Base-by-base conservation (phyloP, 2,113 vertebrate genomes). In the Charina bottae region DNA sequence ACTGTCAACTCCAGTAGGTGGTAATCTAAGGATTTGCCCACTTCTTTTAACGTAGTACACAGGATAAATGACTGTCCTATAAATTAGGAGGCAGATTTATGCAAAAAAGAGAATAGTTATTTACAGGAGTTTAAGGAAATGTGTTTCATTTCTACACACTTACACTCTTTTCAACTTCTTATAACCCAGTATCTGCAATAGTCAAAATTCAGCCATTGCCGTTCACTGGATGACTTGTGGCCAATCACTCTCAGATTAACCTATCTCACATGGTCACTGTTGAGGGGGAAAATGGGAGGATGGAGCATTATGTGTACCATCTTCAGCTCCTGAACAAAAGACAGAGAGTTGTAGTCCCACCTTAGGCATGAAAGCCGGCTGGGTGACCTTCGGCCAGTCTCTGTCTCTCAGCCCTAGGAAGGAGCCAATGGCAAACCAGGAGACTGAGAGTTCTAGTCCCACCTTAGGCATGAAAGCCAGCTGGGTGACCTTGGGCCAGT, bases 1-100 rank as follows among this genome's bases (percentile, higher is more conserved):
- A 28, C 24, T 93, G 49, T 46, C 89, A 93, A 59, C 33, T 60
- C n/a, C 24, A 15, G 9, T 62, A 85, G n/a, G 49, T 89, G 37
- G 23, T 84, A 89, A 56, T 89, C 78, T 89, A 92, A 54, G 23
- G 23, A 46, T 88, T 88, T 85, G 26, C 56, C 33, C 58, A 28
- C 24, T 83, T 58, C 64, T 42, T 28, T 17, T 83, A 49, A 58
- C n/a, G 46, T 26, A 58, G 19, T 46, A 33, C 28, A 19, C 11
- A 21, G 13, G 5, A 54, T 46, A 78, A n/a, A 55, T 49, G 23
- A 59, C 62, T 46, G 42, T n/a, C n/a, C 23, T 72, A 72, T 55
- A 54, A 33, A 55, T 83, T 46, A n/a, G 72, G 24, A 90, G 2
- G 42, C 60, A 68, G 26, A 11, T 21, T 68, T 12, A 54, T 68